These are phyloP conservation scores for Heliconius hermathena DNA, from an alignment of 1,140 invertebrate species.

Conservation along the genomic window DNA sequence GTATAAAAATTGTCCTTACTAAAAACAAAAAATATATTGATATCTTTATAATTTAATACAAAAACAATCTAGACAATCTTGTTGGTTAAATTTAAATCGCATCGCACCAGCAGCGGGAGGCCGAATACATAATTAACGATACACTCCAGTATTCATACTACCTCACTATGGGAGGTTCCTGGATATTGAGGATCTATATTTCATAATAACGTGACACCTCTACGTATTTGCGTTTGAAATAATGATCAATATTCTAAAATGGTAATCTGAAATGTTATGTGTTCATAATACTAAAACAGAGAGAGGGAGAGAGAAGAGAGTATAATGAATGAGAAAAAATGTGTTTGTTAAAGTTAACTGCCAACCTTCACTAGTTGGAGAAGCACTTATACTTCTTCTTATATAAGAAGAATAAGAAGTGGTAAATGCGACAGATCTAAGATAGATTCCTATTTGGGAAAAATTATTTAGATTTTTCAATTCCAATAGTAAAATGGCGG, in stretches of 20 bases:
- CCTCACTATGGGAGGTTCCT: slow-evolving; percentile 18
- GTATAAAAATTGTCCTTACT: no score
- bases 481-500: neutral
- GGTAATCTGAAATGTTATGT: neutral
- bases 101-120: slow-evolving; percentile 5
- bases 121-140: slow-evolving; percentile 21
- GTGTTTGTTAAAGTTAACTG: no score
- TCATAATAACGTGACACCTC: slow-evolving; percentile 6
- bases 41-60: slow-evolving; percentile 16
- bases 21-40: slow-evolving; percentile 3
- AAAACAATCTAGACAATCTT: slow-evolving; percentile 17
- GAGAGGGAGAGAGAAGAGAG: no score
- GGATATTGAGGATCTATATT: slow-evolving; percentile 20
- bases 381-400: no score
- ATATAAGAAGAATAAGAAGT: no score
- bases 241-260: neutral
- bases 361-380: no score
- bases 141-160: slow-evolving; percentile 18
- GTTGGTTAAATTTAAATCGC: slow-evolving; percentile 25
- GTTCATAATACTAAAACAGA: no score
- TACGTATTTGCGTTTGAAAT: neutral
- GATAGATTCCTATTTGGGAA: neutral
- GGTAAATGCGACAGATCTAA: neutral
- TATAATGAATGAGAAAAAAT: no score
- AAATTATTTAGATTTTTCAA: neutral